These are phyloP conservation scores for Xenus cinereus DNA, from an alignment of 2,113 vertebrate species.

Conservation along the genomic window DNA sequence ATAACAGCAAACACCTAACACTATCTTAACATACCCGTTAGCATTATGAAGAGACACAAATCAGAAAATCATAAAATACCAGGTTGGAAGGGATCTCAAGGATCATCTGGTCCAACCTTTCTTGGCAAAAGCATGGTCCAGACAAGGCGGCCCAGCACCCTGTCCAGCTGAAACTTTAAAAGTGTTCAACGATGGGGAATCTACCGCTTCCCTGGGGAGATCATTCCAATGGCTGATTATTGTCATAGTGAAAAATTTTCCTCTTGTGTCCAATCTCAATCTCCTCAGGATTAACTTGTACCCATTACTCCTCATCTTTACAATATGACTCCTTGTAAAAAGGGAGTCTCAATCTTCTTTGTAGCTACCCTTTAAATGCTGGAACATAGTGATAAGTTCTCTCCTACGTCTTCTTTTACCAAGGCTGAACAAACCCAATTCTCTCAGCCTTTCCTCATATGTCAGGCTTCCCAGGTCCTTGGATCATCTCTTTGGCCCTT, in stretches of 20 bases:
- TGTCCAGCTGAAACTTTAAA: neutral
- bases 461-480: neutral
- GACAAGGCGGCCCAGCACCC: neutral
- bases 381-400: neutral
- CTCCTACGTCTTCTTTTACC: too few relatives aligned
- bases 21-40: neutral
- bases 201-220: neutral
- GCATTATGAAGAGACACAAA: neutral
- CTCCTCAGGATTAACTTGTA: neutral
- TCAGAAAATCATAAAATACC: neutral
- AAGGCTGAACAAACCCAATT: neutral
- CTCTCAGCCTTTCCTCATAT: neutral
- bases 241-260: neutral
- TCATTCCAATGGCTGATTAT: neutral
- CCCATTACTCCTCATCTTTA: neutral
- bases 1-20: neutral
- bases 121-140: neutral
- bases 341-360: neutral
- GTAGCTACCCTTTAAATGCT: neutral
- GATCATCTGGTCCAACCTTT: neutral
- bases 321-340: neutral
- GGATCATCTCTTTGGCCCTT: neutral
- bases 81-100: neutral
- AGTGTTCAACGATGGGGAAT: neutral
- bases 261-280: neutral